phyloP scores from a whole-genome alignment of 2,888 invertebrate species.

The Cheilosia soror region DNA sequence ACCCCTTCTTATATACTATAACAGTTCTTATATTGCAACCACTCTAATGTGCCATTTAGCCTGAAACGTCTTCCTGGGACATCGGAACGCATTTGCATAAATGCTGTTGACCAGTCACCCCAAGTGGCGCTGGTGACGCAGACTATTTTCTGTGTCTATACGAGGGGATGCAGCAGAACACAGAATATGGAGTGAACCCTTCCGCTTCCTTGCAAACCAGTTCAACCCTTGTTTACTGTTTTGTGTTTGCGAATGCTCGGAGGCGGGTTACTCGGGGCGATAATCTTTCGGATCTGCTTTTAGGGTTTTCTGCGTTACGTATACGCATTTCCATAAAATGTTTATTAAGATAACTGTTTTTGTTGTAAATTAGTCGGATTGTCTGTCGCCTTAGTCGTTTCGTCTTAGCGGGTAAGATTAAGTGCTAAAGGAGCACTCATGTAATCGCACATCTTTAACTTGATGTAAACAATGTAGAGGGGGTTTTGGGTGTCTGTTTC shows the following conservation, averaged over 20 bases:
- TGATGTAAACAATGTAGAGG: slow-evolving; percentile 31
- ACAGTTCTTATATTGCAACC: slow-evolving; percentile 10
- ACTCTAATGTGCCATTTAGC: slow-evolving; percentile 49
- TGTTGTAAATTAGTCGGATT: slow-evolving; percentile 77
- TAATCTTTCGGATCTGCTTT: slow-evolving; percentile 71
- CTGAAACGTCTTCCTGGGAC: slow-evolving; percentile 33
- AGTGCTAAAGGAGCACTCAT: slow-evolving; percentile 68
- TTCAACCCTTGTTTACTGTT: slow-evolving; percentile 57
- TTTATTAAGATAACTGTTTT: slow-evolving; percentile 80
- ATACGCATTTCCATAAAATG: slow-evolving; percentile 79
- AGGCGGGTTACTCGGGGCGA: slow-evolving; percentile 73
- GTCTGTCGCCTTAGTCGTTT: slow-evolving; percentile 59
- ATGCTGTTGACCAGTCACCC: slow-evolving; percentile 65
- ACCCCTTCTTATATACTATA: background rate
- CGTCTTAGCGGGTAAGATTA: slow-evolving; percentile 73
- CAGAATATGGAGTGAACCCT: slow-evolving; percentile 20
- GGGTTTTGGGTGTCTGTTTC: slow-evolving; percentile 6
- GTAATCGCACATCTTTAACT: slow-evolving; percentile 66
- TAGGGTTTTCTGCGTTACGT: slow-evolving; percentile 30
- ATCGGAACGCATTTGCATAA: slow-evolving; percentile 66
- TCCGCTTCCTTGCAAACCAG: slow-evolving; percentile 10
- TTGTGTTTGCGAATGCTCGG: slow-evolving; percentile 27
- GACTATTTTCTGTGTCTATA: background rate
- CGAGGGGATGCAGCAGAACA: slow-evolving; percentile 8
- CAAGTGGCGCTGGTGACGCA: slow-evolving; percentile 21